A percentile compares a stretch with the other conserved stretches of the same genome.
These are phyloP conservation scores for Cossypha heuglini DNA, from an alignment of 2,797 vertebrate species.

Conservation along the genomic window DNA sequence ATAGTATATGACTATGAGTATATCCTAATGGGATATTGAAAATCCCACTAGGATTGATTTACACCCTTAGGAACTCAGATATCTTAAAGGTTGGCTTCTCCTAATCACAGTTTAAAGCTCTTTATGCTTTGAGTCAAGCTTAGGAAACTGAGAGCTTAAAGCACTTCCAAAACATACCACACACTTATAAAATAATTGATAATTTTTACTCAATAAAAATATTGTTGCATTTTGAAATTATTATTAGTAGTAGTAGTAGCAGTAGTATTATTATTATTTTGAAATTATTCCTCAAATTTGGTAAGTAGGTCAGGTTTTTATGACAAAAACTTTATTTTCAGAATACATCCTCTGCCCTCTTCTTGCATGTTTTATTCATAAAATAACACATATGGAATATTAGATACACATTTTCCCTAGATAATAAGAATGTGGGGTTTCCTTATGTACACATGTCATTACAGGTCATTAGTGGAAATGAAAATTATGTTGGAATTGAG, in stretches of 20 bases:
- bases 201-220: background rate
- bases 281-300: background rate
- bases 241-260: too few relatives aligned
- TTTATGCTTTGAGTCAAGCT: background rate
- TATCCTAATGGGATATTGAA: background rate
- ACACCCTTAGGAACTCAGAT: background rate
- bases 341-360: background rate
- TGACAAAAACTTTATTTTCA: background rate
- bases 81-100: background rate
- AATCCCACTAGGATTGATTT: background rate
- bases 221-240: background rate
- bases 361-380: background rate
- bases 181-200: rapidly evolving
- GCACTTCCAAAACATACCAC: background rate
- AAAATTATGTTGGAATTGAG: background rate
- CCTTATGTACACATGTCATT: background rate
- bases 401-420: rapidly evolving
- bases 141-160: background rate
- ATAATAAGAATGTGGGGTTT: background rate
- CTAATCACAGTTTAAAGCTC: background rate
- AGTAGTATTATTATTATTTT: background rate
- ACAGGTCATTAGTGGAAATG: background rate
- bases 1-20: background rate
- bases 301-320: background rate
- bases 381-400: background rate